Evolutionary conservation across 2,113 vertebrate species (phyloP).

Genomic region (Crypturellus undulatus): DNA sequence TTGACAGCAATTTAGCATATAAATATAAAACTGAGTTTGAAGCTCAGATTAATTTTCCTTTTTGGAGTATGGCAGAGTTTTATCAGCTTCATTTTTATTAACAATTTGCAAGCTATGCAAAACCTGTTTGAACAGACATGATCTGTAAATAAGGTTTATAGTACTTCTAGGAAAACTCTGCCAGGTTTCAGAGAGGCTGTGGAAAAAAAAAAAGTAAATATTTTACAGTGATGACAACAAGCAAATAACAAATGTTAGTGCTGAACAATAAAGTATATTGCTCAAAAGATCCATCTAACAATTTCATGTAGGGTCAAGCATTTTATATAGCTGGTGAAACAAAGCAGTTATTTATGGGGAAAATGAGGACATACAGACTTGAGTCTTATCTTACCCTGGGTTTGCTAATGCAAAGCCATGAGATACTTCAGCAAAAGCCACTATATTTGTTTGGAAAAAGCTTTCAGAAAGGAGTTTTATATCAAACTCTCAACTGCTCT

Average conservation of each 20-base stretch:
- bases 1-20: not conserved
- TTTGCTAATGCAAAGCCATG: conserved; percentile 1
- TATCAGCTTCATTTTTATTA: not conserved
- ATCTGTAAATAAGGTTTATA: conserved; percentile 42
- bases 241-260: not conserved
- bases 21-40: not conserved
- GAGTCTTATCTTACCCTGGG: not conserved
- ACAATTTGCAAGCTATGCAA: conserved; percentile 20
- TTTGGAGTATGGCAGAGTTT: not conserved
- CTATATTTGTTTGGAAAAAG: not conserved
- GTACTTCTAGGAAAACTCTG: conserved; percentile 20
- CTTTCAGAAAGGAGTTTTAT: conserved; percentile 20
- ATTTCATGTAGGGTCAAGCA: not conserved
- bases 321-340: conserved; percentile 23
- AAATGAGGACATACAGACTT: not conserved
- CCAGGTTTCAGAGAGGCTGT: conserved; percentile 8
- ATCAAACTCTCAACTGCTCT: conserved; percentile 2
- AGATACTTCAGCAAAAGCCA: conserved; percentile 8
- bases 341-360: not conserved
- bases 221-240: conserved; percentile 11
- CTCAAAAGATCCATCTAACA: not conserved
- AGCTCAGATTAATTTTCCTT: not conserved
- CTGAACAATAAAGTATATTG: not conserved
- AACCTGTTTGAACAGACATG: conserved; percentile 37
- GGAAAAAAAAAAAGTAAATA: conserved; percentile 50